Evolutionary conservation across 1,140 invertebrate species (phyloP).

Genomic region (Medauroidea extradentata): DNA sequence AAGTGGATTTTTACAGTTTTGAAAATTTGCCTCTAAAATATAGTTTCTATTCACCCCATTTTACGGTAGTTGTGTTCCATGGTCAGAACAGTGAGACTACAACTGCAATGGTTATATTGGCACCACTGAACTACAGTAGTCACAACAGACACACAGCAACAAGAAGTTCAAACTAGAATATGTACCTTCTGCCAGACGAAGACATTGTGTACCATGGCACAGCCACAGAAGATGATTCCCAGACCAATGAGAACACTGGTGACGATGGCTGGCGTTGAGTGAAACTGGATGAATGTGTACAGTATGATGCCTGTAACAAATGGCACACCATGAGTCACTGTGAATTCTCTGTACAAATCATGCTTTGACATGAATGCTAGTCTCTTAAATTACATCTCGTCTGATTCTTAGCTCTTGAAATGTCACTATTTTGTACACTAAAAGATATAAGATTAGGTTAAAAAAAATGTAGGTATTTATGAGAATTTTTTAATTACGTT

Average conservation of each 20-base stretch:
- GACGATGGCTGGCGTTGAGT: constrained; percentile 84
- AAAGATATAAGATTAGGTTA: too few species aligned
- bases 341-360: too few species aligned
- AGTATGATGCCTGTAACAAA: constrained; percentile 76
- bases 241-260: constrained; percentile 83
- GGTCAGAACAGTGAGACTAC: background rate
- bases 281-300: constrained; percentile 89
- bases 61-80: too few species aligned
- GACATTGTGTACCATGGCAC: constrained; percentile 89
- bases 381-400: too few species aligned
- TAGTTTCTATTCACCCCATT: too few species aligned
- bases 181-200: constrained; percentile 89
- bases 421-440: too few species aligned
- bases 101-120: background rate
- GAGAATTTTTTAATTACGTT: too few species aligned
- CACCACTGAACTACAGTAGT: background rate
- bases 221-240: constrained; percentile 86
- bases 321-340: constrained; percentile 17
- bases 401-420: too few species aligned
- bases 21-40: too few species aligned
- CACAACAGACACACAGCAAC: background rate
- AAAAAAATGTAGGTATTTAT: too few species aligned
- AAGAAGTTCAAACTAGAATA: constrained; percentile 2
- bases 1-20: too few species aligned
- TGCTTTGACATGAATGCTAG: too few species aligned